phyloP scores from a whole-genome alignment of 2,888 invertebrate species.

The Mythimna ferrago region DNA sequence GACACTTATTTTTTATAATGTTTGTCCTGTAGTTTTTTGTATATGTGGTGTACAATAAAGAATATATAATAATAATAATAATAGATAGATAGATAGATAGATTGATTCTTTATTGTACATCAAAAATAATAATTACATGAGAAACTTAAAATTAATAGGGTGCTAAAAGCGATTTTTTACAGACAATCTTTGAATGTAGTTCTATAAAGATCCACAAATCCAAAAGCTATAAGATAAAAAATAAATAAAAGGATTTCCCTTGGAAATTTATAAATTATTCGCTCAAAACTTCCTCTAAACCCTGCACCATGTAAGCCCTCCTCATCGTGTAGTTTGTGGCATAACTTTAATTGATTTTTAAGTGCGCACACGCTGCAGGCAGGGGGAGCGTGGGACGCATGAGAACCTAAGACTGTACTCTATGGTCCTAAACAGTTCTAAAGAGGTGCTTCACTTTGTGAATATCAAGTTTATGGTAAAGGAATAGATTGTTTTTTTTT shows the following conservation, averaged over 20 bases:
- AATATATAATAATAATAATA: no score
- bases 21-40: no score
- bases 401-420: conserved; percentile 57
- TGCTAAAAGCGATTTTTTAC: no score
- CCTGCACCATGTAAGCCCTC: conserved; percentile 72
- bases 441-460: conserved; percentile 60
- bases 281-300: neutral
- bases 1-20: no score
- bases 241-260: no score
- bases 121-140: no score
- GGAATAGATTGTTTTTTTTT: neutral
- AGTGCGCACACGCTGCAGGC: conserved; percentile 76
- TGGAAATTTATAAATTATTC: conserved; percentile 8
- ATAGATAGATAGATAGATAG: no score
- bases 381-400: conserved; percentile 69
- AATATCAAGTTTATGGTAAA: conserved; percentile 42
- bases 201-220: no score
- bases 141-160: no score
- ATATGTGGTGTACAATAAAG: no score
- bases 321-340: conserved; percentile 68
- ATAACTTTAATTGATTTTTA: conserved; percentile 89
- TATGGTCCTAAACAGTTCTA: conserved; percentile 66
- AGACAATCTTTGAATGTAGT: no score
- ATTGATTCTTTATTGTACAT: no score
- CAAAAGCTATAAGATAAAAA: neutral